A percentile compares a stretch with the other conserved stretches of the same genome.
Conservation (phyloP, 2,888 invertebrate genomes). For the Ophraella communa region DNA sequence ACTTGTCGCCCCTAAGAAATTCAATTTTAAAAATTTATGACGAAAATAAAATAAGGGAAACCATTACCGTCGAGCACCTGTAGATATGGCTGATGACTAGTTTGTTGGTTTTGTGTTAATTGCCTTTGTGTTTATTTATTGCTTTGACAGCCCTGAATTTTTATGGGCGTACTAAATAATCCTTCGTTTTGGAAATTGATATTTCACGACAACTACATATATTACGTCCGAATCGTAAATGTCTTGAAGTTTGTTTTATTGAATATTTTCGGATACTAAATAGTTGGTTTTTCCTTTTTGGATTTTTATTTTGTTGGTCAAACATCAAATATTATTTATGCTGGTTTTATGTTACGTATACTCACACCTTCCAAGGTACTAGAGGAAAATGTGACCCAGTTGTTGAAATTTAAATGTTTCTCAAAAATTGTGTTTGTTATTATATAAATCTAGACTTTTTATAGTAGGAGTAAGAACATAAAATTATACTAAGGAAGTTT, state of each 20-base stretch:
- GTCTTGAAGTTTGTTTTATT: constrained; percentile 29
- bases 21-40: constrained; percentile 24
- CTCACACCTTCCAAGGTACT: background rate
- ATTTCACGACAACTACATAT: constrained; percentile 33
- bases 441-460: too few relatives aligned
- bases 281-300: background rate
- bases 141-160: constrained; percentile 47
- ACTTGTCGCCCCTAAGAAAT: constrained; percentile 21
- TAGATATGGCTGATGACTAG: constrained; percentile 36
- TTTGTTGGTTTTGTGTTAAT: constrained; percentile 52
- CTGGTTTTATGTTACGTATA: background rate
- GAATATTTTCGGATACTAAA: constrained; percentile 21
- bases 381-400: too few relatives aligned
- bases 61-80: constrained; percentile 36
- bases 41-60: constrained; percentile 27
- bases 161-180: constrained; percentile 40
- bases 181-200: constrained; percentile 35
- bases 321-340: background rate
- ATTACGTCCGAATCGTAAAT: constrained; percentile 29
- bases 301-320: background rate
- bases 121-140: constrained; percentile 51
- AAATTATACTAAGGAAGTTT: too few relatives aligned
- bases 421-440: too few relatives aligned
- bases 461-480: too few relatives aligned
- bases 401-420: too few relatives aligned